phyloP scores from a whole-genome alignment of 2,113 vertebrate species.

The Salminus brasiliensis region DNA sequence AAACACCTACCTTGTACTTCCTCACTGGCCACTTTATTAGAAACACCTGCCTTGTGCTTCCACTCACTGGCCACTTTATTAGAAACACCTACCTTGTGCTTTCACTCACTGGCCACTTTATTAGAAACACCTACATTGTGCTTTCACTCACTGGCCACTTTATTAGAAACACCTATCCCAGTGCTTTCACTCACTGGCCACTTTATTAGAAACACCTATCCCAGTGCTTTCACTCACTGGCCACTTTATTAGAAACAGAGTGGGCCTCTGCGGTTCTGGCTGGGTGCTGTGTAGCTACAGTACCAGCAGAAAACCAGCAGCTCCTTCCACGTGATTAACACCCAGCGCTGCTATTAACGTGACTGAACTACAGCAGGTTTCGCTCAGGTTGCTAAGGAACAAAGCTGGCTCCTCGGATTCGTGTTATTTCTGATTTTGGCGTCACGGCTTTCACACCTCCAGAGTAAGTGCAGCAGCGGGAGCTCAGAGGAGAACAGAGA shows the following conservation, averaged over 20 bases:
- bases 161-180: too few relatives aligned
- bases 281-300: background rate
- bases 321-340: constrained; percentile 47
- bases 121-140: background rate
- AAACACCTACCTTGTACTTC: too few relatives aligned
- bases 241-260: background rate
- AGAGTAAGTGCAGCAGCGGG: constrained; percentile 62
- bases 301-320: constrained; percentile 6
- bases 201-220: too few relatives aligned
- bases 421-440: constrained; percentile 77
- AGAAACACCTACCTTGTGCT: too few relatives aligned
- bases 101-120: background rate
- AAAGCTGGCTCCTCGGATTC: constrained; percentile 62
- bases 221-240: too few relatives aligned
- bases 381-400: constrained; percentile 75
- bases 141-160: too few relatives aligned
- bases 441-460: constrained; percentile 74
- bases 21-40: background rate
- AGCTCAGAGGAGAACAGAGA: constrained; percentile 12
- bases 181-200: too few relatives aligned
- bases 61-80: background rate
- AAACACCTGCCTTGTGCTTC: background rate
- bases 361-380: constrained; percentile 58
- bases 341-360: constrained; percentile 55
- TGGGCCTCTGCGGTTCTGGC: background rate